These are phyloP conservation scores for Spilarctia lutea DNA, from an alignment of 2,888 invertebrate genomes.

Conservation along the genomic window DNA sequence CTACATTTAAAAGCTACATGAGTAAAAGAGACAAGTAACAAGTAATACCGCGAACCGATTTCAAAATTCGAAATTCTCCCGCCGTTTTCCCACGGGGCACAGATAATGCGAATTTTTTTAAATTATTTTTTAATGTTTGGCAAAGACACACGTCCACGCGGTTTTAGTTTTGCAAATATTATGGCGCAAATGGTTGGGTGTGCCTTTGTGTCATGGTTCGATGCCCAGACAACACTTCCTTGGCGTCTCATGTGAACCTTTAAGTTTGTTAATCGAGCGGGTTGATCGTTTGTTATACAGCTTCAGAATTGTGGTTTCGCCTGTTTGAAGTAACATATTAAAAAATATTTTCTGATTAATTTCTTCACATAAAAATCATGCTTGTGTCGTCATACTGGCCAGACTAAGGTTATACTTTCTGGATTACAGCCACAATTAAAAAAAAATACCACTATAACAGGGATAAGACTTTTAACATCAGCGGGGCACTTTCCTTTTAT, in stretches of 20 bases:
- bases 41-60: constrained; percentile 27
- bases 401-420: too few species aligned
- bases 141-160: constrained; percentile 69
- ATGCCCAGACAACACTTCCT: constrained; percentile 71
- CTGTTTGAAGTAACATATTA: constrained; percentile 2
- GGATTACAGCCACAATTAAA: too few species aligned
- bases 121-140: constrained; percentile 50
- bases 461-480: background rate
- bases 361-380: background rate
- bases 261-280: constrained; percentile 69
- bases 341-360: background rate
- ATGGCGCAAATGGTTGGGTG: constrained; percentile 78
- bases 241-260: constrained; percentile 72
- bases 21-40: constrained; percentile 27
- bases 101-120: constrained; percentile 37
- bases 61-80: constrained; percentile 41
- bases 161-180: constrained; percentile 77
- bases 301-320: constrained; percentile 23
- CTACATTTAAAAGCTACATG: constrained; percentile 9
- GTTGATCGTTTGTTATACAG: constrained; percentile 27
- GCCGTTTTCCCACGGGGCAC: constrained; percentile 40
- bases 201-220: constrained; percentile 72
- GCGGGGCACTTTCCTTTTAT: too few species aligned
- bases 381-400: background rate
- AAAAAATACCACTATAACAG: too few species aligned